These are phyloP conservation scores for Argyrosomus regius DNA, from an alignment of 2,797 vertebrate genomes.

Conservation along the genomic window DNA sequence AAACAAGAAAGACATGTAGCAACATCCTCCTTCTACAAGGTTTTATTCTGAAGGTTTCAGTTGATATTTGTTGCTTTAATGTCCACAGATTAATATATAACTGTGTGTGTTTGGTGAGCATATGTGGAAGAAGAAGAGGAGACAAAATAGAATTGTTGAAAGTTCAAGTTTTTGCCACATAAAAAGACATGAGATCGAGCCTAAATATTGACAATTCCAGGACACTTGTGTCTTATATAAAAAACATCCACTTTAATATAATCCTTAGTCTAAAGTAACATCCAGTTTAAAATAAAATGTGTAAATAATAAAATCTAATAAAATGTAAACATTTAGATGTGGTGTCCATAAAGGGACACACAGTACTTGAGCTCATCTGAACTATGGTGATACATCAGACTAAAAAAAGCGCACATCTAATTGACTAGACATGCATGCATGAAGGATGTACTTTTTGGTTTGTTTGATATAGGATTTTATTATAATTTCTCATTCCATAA, in stretches of 20 bases:
- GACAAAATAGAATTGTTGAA: neutral
- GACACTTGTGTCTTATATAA: neutral
- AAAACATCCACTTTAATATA: neutral
- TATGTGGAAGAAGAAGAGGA: neutral
- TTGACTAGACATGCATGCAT: neutral
- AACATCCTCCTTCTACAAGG: neutral
- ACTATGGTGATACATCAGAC: neutral
- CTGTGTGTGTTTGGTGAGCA: neutral
- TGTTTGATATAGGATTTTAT: neutral
- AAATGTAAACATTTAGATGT: neutral
- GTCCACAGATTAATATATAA: neutral
- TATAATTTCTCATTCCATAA: neutral
- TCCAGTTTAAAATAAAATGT: neutral
- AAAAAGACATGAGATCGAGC: too few species aligned
- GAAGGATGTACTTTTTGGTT: neutral
- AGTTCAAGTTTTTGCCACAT: too few species aligned
- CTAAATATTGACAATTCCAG: neutral
- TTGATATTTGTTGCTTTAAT: neutral
- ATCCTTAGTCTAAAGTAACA: neutral
- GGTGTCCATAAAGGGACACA: neutral
- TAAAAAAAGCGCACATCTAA: neutral
- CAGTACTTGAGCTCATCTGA: neutral
- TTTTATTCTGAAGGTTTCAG: neutral
- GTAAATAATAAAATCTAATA: too few species aligned
- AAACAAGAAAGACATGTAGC: neutral